phyloP scores from a whole-genome alignment of 2,888 invertebrate species.

The Noctua comes region DNA sequence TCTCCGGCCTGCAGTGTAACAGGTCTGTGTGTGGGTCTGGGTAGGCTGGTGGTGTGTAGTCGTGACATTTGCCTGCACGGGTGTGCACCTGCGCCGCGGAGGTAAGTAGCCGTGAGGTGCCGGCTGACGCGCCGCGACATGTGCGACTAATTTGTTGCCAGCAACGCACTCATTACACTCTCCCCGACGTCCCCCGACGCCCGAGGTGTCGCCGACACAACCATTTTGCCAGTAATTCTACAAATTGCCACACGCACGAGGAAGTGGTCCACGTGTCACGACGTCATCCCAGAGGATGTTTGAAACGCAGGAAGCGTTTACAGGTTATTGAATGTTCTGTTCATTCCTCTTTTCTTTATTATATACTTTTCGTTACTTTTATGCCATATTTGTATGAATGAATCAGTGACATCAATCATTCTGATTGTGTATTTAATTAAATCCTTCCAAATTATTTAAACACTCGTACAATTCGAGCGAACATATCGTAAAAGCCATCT shows the following conservation, averaged over 20 bases:
- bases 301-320: conserved; percentile 57
- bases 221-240: conserved; percentile 86
- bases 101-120: conserved; percentile 78
- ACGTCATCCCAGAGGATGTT: conserved; percentile 71
- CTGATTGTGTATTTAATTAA: conserved; percentile 63
- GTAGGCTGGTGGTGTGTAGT: conserved; percentile 60
- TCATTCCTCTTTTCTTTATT: conserved; percentile 14
- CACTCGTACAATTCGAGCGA: conserved; percentile 58
- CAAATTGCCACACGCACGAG: conserved; percentile 85
- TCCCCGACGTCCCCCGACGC: conserved; percentile 84
- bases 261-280: conserved; percentile 76
- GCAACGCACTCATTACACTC: conserved; percentile 85
- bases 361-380: background rate
- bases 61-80: conserved; percentile 81
- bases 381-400: conserved; percentile 29
- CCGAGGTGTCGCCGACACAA: conserved; percentile 85
- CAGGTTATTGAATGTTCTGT: conserved; percentile 34
- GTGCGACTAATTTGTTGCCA: conserved; percentile 88
- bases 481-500: conserved; percentile 71
- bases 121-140: conserved; percentile 88
- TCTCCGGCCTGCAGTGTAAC: conserved; percentile 21
- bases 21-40: conserved; percentile 45
- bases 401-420: conserved; percentile 60
- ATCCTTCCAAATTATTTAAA: conserved; percentile 57
- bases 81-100: conserved; percentile 82